phyloP scores from a whole-genome alignment of 2,888 invertebrate species.

The Alcis repandata region DNA sequence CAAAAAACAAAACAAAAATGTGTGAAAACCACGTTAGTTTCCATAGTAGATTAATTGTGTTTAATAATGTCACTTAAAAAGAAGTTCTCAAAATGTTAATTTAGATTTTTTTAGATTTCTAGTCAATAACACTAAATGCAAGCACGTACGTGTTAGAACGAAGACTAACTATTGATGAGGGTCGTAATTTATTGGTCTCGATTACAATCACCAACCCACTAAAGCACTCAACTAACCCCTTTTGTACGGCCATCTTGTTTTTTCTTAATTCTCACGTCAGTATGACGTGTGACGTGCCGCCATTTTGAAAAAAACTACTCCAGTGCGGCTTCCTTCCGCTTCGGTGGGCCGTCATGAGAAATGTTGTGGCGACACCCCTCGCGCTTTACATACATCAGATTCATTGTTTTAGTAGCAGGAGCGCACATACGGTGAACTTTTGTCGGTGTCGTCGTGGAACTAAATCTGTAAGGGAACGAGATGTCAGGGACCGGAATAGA shows the following conservation, averaged over 20 bases:
- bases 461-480: conserved; percentile 62
- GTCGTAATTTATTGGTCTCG: conserved; percentile 32
- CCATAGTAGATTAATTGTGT: no score
- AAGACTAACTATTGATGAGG: conserved; percentile 7
- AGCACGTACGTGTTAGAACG: neutral
- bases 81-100: neutral
- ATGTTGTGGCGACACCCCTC: conserved; percentile 83
- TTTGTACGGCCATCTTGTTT: conserved; percentile 79
- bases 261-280: conserved; percentile 73
- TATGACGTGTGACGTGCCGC: conserved; percentile 81
- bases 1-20: no score
- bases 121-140: neutral
- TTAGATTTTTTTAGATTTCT: neutral
- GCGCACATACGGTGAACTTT: conserved; percentile 78
- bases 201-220: conserved; percentile 52
- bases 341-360: conserved; percentile 82
- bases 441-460: conserved; percentile 71
- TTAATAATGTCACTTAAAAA: no score
- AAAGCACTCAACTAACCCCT: conserved; percentile 67
- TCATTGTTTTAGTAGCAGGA: conserved; percentile 82
- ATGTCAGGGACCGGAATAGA: conserved; percentile 57
- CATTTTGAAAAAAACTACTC: conserved; percentile 83
- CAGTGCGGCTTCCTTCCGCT: conserved; percentile 85
- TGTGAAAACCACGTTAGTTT: no score
- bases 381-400: conserved; percentile 80